Conservation (phyloP, 2,888 invertebrate species). For the Crematogaster levior region DNA sequence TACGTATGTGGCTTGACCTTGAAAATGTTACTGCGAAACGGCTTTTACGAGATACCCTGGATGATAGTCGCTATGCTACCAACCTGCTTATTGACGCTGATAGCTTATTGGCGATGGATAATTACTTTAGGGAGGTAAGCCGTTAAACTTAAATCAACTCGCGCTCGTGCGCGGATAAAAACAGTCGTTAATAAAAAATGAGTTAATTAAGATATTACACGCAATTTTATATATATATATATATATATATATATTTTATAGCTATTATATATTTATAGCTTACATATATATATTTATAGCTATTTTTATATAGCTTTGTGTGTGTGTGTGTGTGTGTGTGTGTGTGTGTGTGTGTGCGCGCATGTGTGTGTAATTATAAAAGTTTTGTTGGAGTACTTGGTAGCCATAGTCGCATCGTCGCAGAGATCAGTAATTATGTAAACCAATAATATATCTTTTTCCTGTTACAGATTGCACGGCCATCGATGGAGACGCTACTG, state of each 20-base stretch:
- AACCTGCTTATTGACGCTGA: conserved; percentile 82
- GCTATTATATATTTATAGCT: no score
- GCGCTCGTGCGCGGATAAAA: conserved; percentile 16
- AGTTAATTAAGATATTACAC: conserved; percentile 40
- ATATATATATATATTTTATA: no score
- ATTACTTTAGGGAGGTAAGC: conserved; percentile 82
- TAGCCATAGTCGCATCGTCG: no score
- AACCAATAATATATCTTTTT: not conserved
- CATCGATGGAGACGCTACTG: conserved; percentile 83
- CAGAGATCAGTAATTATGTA: not conserved
- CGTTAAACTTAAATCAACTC: conserved; percentile 9
- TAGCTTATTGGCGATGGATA: conserved; percentile 84
- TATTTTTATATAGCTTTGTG: no score
- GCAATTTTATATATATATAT: no score
- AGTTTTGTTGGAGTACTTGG: no score
- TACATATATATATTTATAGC: no score
- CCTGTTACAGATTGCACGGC: conserved; percentile 79
- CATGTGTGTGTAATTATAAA: no score
- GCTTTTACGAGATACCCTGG: conserved; percentile 83
- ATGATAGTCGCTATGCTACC: conserved; percentile 83
- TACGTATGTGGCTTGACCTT: conserved; percentile 82
- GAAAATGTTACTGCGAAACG: conserved; percentile 79
- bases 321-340: no score
- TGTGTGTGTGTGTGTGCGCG: no score
- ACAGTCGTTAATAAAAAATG: conserved; percentile 21